These are phyloP conservation scores for Oreochromis grahami DNA, from an alignment of 2,797 vertebrate species.

Conservation along the genomic window DNA sequence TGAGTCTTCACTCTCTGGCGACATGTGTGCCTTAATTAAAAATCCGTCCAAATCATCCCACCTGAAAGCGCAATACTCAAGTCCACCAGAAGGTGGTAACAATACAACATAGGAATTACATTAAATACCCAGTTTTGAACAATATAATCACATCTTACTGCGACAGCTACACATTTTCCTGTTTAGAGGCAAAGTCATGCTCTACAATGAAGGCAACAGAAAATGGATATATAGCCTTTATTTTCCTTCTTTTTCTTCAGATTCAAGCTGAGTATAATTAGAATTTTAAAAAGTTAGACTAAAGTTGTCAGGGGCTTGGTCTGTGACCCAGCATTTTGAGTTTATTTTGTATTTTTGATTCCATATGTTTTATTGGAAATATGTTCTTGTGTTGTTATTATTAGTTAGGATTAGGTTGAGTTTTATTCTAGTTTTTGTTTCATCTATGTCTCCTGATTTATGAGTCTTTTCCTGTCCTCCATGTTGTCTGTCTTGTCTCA, in stretches of 20 bases:
- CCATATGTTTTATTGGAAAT: not conserved
- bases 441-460: not conserved
- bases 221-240: not conserved
- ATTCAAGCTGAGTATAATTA: not conserved
- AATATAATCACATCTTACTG: not conserved
- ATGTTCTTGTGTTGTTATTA: not conserved
- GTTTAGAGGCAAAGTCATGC: not conserved
- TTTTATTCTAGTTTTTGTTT: not conserved
- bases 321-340: accelerated
- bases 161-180: not conserved
- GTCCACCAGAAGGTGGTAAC: not conserved
- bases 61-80: not conserved
- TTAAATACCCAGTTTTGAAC: not conserved
- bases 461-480: accelerated
- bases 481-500: not conserved
- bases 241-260: not conserved
- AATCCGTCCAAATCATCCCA: not conserved
- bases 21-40: not conserved
- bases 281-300: accelerated
- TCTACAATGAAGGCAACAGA: accelerated
- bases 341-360: not conserved
- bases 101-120: not conserved
- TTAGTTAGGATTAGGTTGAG: not conserved
- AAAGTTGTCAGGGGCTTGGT: not conserved
- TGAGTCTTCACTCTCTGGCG: accelerated